Conservation (phyloP, 2,113 vertebrate species). For the Phodopus roborovskii region DNA sequence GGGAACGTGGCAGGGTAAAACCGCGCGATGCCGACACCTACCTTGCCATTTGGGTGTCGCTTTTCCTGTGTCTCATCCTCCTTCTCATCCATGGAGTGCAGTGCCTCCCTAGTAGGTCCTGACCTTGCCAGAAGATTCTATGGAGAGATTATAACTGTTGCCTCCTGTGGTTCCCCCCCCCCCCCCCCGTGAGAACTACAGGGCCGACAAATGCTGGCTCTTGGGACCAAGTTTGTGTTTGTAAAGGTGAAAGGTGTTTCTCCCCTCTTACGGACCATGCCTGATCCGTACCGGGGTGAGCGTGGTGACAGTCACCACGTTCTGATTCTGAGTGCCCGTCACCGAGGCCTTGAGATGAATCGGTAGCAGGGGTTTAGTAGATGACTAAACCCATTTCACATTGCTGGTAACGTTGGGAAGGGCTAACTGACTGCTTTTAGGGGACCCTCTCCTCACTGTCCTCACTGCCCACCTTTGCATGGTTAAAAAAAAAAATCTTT, state of each 20-base stretch:
- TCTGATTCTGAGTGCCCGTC: neutral
- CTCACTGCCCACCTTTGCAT: neutral
- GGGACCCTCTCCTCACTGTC: neutral
- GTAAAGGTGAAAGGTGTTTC: neutral
- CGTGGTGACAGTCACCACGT: neutral
- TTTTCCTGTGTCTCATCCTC: neutral
- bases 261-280: neutral
- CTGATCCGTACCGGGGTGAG: fast-evolving
- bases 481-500: neutral
- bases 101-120: fast-evolving
- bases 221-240: neutral
- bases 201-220: fast-evolving
- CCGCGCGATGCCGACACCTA: fast-evolving
- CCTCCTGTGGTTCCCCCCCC: too few relatives aligned
- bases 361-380: neutral
- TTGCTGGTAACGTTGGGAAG: fast-evolving
- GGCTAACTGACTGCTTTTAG: neutral
- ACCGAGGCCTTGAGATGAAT: neutral
- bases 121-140: neutral
- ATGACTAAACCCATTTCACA: neutral
- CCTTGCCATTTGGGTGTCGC: fast-evolving
- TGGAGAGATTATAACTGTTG: neutral
- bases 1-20: neutral
- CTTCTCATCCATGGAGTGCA: fast-evolving
- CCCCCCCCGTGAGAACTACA: fast-evolving